Evolutionary conservation across 2,113 vertebrate species (phyloP).

Genomic region (Ameiurus melas): DNA sequence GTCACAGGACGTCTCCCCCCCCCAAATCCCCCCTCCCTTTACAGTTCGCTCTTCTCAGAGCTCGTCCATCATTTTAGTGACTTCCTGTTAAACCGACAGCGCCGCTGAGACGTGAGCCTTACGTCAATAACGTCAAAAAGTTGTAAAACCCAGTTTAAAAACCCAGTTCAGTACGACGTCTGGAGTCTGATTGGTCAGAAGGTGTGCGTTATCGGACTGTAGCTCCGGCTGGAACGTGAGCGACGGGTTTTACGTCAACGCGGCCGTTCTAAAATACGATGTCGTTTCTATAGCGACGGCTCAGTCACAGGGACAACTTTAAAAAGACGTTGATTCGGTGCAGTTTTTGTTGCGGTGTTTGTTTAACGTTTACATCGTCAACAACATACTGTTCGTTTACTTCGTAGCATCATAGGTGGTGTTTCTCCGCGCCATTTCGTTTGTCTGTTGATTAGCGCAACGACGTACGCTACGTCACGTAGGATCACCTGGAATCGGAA

Average conservation of each 20-base stretch:
- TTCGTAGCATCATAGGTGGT: too few species aligned
- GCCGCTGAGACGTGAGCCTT: conserved; percentile 21
- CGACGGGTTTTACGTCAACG: not conserved
- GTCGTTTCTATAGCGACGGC: too few species aligned
- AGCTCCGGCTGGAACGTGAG: too few species aligned
- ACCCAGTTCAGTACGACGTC: too few species aligned
- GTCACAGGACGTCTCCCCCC: not conserved
- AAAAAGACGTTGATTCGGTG: too few species aligned
- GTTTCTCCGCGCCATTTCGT: too few species aligned
- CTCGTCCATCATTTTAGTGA: conserved; percentile 41
- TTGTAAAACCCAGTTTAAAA: not conserved
- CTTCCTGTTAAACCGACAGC: conserved; percentile 48
- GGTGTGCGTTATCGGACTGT: not conserved
- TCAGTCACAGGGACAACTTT: too few species aligned
- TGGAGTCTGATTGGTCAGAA: too few species aligned
- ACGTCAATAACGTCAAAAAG: not conserved
- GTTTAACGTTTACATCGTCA: too few species aligned
- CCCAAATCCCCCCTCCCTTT: not conserved
- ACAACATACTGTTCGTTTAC: too few species aligned
- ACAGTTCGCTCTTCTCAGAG: conserved; percentile 22
- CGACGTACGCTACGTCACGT: not conserved
- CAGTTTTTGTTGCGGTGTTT: not conserved
- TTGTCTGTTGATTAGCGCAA: not conserved
- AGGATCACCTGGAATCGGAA: not conserved
- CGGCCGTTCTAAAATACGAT: too few species aligned